These are phyloP conservation scores for Trachymyrmex septentrionalis DNA, from an alignment of 1,140 invertebrate species.

Conservation along the genomic window DNA sequence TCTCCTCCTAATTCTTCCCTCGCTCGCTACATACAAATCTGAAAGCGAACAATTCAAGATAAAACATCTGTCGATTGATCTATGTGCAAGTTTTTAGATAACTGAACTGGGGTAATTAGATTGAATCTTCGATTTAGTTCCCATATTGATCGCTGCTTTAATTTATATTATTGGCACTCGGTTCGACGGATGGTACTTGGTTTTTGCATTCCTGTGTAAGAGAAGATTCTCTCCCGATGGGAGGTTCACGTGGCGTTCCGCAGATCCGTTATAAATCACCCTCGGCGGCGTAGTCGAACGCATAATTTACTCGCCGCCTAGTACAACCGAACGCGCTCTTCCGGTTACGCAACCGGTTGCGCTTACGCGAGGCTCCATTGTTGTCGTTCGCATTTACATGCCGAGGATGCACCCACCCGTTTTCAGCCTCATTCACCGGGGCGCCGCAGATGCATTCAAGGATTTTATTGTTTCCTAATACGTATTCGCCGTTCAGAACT, in stretches of 20 bases:
- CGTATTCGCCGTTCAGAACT: constrained; percentile 52
- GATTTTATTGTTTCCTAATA: constrained; percentile 70
- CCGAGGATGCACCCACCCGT: constrained; percentile 63
- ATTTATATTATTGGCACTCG: neutral
- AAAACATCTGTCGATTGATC: neutral
- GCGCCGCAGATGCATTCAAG: constrained; percentile 64
- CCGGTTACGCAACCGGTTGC: constrained; percentile 76
- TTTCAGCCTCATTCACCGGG: constrained; percentile 69
- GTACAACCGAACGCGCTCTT: constrained; percentile 61
- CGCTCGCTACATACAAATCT: neutral
- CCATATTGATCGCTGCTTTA: neutral
- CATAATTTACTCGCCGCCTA: constrained; percentile 66
- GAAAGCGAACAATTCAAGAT: neutral
- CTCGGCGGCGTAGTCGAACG: constrained; percentile 40
- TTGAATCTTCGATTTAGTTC: neutral
- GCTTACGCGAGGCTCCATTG: constrained; percentile 71
- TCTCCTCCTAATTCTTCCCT: neutral
- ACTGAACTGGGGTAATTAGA: neutral
- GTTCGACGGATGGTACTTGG: constrained; percentile 3
- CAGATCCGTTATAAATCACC: constrained; percentile 70
- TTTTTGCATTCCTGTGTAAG: constrained; percentile 44
- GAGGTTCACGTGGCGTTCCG: constrained; percentile 34
- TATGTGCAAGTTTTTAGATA: neutral
- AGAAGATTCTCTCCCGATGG: constrained; percentile 24
- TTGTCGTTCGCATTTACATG: constrained; percentile 68